Percentiles rank a stretch among this genome's conserved stretches.
Conservation (phyloP, 1,140 invertebrate species). For the Piezodorus guildinii region DNA sequence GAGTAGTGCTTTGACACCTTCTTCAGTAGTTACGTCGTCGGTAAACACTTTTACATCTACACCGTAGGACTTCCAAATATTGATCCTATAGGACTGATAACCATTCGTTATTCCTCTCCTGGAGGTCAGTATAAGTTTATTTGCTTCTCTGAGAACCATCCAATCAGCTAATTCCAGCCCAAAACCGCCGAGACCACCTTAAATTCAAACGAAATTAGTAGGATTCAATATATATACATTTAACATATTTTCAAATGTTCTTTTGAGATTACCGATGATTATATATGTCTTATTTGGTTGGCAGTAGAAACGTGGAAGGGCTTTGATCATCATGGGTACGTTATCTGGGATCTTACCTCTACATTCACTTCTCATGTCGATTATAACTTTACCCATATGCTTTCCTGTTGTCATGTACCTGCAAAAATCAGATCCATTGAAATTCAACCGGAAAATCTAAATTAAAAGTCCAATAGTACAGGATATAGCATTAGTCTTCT, state of each 20-base stretch:
- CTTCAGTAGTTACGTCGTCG: slow-evolving; percentile 36
- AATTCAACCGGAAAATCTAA: background rate
- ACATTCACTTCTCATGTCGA: slow-evolving; percentile 52
- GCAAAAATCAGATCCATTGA: slow-evolving; percentile 10
- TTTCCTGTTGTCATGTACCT: slow-evolving; percentile 71
- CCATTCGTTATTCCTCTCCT: slow-evolving; percentile 63
- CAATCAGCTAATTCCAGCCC: slow-evolving; percentile 83
- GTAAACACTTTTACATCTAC: slow-evolving; percentile 39
- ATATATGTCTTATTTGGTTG: slow-evolving; percentile 36
- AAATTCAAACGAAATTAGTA: slow-evolving; percentile 29
- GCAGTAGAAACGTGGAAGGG: slow-evolving; percentile 40
- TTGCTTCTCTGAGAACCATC: slow-evolving; percentile 67
- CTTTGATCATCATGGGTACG: background rate
- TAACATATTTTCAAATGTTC: background rate
- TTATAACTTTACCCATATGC: slow-evolving; percentile 76
- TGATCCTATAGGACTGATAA: slow-evolving; percentile 57
- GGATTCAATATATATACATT: background rate
- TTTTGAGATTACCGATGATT: slow-evolving; percentile 33
- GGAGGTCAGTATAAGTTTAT: slow-evolving; percentile 66
- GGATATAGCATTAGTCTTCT: too few species aligned
- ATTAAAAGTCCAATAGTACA: too few species aligned
- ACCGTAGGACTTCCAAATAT: slow-evolving; percentile 42
- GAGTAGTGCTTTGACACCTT: slow-evolving; percentile 44
- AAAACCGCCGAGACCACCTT: slow-evolving; percentile 78
- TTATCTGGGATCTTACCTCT: slow-evolving; percentile 14